Evolutionary conservation across 2,797 vertebrate species (phyloP).

Genomic region (Neomorphus geoffroyi): DNA sequence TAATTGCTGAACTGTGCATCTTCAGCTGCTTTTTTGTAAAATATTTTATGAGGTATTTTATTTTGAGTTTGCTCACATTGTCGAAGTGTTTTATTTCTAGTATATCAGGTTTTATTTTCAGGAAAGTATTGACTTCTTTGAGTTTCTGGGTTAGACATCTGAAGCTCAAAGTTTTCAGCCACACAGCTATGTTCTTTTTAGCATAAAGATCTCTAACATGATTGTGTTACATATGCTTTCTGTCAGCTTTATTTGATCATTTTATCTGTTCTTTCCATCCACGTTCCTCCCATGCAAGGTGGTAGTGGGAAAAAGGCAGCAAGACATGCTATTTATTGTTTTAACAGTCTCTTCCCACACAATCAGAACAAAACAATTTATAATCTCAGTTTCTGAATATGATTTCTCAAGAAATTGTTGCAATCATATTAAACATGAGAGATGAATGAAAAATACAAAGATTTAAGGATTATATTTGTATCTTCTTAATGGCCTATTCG

Average conservation of each 20-base stretch:
- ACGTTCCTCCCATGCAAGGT: neutral
- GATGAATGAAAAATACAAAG: neutral
- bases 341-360: neutral
- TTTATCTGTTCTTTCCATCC: neutral
- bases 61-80: neutral
- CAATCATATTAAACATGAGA: neutral
- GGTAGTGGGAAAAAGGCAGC: neutral
- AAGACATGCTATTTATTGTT: neutral
- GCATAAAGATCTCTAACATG: accelerated
- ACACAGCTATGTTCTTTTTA: neutral
- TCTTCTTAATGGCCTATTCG: neutral
- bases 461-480: neutral
- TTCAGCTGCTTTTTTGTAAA: neutral
- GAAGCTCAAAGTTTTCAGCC: neutral
- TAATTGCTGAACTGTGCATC: neutral
- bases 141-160: neutral
- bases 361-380: neutral
- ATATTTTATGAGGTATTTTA: neutral
- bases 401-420: neutral
- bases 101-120: neutral
- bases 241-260: neutral
- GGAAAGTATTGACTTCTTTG: neutral
- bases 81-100: neutral
- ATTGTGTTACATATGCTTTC: neutral
- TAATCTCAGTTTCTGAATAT: neutral